A percentile compares a stretch with the other conserved stretches of the same genome.
Evolutionary conservation across 2,888 invertebrate genomes (phyloP).

Genomic region (Clostera curtula): DNA sequence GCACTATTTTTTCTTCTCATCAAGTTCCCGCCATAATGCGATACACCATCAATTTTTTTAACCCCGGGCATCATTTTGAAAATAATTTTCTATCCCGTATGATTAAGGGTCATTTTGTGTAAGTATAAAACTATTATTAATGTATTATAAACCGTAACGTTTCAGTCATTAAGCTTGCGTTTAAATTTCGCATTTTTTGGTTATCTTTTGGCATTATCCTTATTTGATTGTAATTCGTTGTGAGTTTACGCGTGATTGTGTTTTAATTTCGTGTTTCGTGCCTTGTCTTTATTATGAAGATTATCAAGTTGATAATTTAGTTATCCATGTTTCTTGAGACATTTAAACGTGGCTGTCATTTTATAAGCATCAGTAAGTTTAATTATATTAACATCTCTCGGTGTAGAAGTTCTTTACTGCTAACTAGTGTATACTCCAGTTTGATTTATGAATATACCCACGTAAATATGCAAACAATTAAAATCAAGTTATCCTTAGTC

Average conservation of each 20-base stretch:
- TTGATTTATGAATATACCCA: too few species aligned
- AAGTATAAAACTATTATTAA: slow-evolving; percentile 66
- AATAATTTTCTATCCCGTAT: slow-evolving; percentile 71
- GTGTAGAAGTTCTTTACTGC: too few species aligned
- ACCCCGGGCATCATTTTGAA: slow-evolving; percentile 48
- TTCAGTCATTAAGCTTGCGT: slow-evolving; percentile 40
- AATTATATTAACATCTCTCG: too few species aligned
- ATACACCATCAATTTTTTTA: slow-evolving; percentile 58
- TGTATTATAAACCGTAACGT: slow-evolving; percentile 49
- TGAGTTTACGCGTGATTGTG: slow-evolving; percentile 11
- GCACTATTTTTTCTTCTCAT: slow-evolving; percentile 59
- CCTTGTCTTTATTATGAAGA: too few species aligned
- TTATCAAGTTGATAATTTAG: too few species aligned
- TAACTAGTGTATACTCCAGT: too few species aligned
- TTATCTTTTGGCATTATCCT: slow-evolving; percentile 18
- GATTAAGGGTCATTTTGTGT: slow-evolving; percentile 66
- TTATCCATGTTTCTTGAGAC: too few species aligned
- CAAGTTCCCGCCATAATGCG: slow-evolving; percentile 45
- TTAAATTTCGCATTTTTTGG: slow-evolving; percentile 26
- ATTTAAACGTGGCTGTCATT: too few species aligned
- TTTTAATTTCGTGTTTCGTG: slow-evolving; percentile 25
- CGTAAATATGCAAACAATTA: too few species aligned
- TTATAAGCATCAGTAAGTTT: too few species aligned
- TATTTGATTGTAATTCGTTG: slow-evolving; percentile 13
- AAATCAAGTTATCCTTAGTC: too few species aligned